These are phyloP conservation scores for Adela reaumurella DNA, from an alignment of 2,888 invertebrate genomes.

Conservation along the genomic window DNA sequence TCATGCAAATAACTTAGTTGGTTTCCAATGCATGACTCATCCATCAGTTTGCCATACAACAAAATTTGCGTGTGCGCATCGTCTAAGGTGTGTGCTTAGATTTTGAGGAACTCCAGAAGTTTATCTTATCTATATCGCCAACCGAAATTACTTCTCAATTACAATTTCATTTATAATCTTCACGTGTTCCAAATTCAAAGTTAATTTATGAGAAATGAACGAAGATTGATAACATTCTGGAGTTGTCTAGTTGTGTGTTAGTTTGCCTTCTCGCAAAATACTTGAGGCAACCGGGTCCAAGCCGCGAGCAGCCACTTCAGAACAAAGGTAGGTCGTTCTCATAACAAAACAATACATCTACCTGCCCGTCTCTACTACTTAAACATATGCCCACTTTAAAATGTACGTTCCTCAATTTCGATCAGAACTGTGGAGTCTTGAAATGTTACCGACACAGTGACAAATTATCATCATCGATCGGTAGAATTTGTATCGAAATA, in stretches of 20 bases:
- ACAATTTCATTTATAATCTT: too few species aligned
- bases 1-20: too few species aligned
- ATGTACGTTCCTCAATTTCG: conserved; percentile 23
- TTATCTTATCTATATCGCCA: too few species aligned
- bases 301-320: neutral
- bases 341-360: neutral
- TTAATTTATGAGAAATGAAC: too few species aligned
- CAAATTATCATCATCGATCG: too few species aligned
- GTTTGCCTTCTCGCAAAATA: neutral
- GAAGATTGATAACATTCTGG: neutral
- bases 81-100: too few species aligned
- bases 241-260: neutral
- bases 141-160: too few species aligned
- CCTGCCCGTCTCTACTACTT: neutral
- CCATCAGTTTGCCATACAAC: too few species aligned
- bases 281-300: neutral
- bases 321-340: neutral
- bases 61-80: too few species aligned
- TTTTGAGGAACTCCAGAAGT: too few species aligned
- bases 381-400: neutral
- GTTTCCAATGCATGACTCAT: too few species aligned
- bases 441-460: conserved; percentile 20
- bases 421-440: conserved; percentile 46
- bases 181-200: too few species aligned
- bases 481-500: conserved; percentile 27